Conservation (phyloP, 1,140 invertebrate genomes). For the Achatina immaculata region DNA sequence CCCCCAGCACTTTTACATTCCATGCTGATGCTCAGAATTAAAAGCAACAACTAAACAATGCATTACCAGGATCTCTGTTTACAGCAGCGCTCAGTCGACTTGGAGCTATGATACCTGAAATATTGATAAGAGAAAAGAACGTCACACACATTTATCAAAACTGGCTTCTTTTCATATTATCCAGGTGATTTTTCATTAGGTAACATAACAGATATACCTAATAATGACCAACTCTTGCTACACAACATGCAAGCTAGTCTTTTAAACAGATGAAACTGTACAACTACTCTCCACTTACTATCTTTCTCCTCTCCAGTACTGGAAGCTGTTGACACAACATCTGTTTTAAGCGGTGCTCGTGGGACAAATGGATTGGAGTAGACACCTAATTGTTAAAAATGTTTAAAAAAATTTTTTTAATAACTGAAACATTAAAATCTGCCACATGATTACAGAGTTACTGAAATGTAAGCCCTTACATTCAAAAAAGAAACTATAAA, state of each 20-base stretch:
- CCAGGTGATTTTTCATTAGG: too few species aligned
- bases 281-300: conserved; percentile 44
- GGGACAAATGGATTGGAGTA: conserved; percentile 53
- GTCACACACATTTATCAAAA: too few species aligned
- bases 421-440: neutral
- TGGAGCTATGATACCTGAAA: conserved; percentile 53
- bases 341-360: conserved; percentile 47
- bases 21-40: too few species aligned
- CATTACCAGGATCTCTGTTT: conserved; percentile 22
- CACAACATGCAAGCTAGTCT: too few species aligned
- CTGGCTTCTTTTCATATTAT: too few species aligned
- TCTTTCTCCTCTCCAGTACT: conserved; percentile 31
- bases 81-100: conserved; percentile 47
- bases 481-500: neutral
- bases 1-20: too few species aligned
- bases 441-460: neutral
- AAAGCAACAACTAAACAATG: too few species aligned
- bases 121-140: conserved; percentile 13
- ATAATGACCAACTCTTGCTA: too few species aligned
- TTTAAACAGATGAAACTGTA: too few species aligned
- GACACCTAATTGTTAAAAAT: conserved; percentile 11
- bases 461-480: neutral
- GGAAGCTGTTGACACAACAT: conserved; percentile 50
- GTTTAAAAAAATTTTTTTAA: neutral
- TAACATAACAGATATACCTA: too few species aligned